phyloP scores from a whole-genome alignment of 2,888 invertebrate species.

The Tromatobia lineatoria region DNA sequence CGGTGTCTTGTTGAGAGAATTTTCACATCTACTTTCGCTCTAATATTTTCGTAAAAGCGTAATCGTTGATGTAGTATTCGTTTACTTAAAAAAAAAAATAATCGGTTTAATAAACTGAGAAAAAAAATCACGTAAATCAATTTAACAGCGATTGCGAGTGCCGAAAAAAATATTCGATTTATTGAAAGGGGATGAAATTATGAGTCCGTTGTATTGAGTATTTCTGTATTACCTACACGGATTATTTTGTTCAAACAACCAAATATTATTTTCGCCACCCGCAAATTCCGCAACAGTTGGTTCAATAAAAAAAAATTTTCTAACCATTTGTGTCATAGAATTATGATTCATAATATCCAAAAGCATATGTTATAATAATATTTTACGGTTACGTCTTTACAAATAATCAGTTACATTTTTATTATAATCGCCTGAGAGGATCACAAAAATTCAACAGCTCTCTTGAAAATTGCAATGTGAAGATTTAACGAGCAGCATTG shows the following conservation, averaged over 20 bases:
- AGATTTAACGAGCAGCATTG: background rate
- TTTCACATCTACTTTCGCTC: background rate
- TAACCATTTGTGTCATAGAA: too few species aligned
- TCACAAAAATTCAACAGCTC: background rate
- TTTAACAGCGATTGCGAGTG: background rate
- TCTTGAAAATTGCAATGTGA: background rate
- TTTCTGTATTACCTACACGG: too few species aligned
- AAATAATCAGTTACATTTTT: background rate
- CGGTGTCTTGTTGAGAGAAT: constrained; percentile 10
- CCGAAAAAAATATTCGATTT: background rate
- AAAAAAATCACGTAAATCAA: background rate
- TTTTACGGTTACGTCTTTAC: background rate
- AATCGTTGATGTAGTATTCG: background rate
- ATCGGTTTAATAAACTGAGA: too few species aligned
- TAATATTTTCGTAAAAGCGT: background rate
- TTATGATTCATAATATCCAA: background rate
- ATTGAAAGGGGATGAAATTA: too few species aligned
- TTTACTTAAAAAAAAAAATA: background rate
- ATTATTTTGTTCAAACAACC: too few species aligned
- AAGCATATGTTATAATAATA: background rate
- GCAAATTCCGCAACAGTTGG: too few species aligned
- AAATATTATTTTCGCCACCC: too few species aligned
- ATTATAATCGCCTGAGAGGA: background rate
- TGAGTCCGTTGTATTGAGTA: too few species aligned
- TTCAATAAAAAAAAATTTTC: too few species aligned